Conservation (phyloP, 2,797 vertebrate genomes). For the Lagodon rhomboides region DNA sequence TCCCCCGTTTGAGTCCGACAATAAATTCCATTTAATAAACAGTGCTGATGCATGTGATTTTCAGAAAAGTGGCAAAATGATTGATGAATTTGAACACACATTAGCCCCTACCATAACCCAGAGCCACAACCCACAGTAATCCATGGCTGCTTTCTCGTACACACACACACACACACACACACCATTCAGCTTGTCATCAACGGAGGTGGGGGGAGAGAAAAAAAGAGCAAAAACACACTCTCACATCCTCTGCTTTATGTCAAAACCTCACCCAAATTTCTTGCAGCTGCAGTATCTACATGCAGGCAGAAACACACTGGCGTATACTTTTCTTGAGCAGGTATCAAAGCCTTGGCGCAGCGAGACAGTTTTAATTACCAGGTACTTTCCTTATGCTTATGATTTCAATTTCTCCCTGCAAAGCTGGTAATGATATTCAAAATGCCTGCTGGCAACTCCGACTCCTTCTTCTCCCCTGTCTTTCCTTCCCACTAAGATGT, state of each 20-base stretch:
- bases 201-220: conserved; percentile 16
- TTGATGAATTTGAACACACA: conserved; percentile 34
- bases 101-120: conserved; percentile 32
- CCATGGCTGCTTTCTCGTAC: background rate
- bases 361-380: conserved; percentile 83
- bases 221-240: conserved; percentile 50
- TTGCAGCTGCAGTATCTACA: conserved; percentile 47
- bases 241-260: conserved; percentile 54
- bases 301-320: conserved; percentile 45
- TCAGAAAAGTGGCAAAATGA: conserved; percentile 20
- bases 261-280: conserved; percentile 45
- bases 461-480: conserved; percentile 67
- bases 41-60: conserved; percentile 21
- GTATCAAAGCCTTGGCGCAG: conserved; percentile 78
- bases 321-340: conserved; percentile 61
- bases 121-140: background rate
- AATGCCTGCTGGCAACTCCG: conserved; percentile 78
- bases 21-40: conserved; percentile 7
- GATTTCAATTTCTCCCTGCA: conserved; percentile 80
- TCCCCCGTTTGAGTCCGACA: conserved; percentile 9
- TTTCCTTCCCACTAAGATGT: conserved; percentile 75
- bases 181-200: conserved; percentile 32
- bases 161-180: conserved; percentile 21
- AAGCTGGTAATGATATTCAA: conserved; percentile 83
- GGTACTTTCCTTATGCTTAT: conserved; percentile 80